Conservation (phyloP, 2,797 vertebrate species). For the Australoheros facetus region DNA sequence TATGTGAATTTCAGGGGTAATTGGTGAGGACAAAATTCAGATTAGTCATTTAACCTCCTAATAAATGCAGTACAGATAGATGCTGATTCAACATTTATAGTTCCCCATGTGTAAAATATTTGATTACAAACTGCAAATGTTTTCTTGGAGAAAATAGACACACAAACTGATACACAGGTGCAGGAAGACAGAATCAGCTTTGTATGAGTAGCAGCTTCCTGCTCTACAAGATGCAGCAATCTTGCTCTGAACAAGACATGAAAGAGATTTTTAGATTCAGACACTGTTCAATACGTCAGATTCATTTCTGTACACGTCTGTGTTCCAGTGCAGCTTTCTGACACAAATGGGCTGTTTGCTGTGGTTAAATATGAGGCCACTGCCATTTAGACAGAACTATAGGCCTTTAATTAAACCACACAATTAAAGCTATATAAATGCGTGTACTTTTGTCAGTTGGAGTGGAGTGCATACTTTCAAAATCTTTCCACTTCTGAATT, state of each 20-base stretch:
- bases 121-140: neutral
- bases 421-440: neutral
- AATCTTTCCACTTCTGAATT: neutral
- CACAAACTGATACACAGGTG: neutral
- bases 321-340: neutral
- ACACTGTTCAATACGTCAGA: neutral
- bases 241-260: neutral
- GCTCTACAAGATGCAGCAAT: neutral
- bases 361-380: neutral
- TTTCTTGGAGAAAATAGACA: neutral
- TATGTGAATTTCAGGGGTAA: constrained; percentile 51
- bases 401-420: neutral
- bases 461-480: neutral
- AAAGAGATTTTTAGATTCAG: neutral
- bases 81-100: neutral
- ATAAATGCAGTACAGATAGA: neutral
- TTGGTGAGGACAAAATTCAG: neutral
- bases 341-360: neutral
- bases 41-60: neutral
- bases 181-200: constrained; percentile 3
- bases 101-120: neutral
- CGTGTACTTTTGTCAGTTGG: neutral
- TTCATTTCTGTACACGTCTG: neutral
- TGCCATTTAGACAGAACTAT: neutral
- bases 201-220: constrained; percentile 18